These are phyloP conservation scores for Drosophila planitibia DNA, from an alignment of 2,888 invertebrate species.

Conservation along the genomic window DNA sequence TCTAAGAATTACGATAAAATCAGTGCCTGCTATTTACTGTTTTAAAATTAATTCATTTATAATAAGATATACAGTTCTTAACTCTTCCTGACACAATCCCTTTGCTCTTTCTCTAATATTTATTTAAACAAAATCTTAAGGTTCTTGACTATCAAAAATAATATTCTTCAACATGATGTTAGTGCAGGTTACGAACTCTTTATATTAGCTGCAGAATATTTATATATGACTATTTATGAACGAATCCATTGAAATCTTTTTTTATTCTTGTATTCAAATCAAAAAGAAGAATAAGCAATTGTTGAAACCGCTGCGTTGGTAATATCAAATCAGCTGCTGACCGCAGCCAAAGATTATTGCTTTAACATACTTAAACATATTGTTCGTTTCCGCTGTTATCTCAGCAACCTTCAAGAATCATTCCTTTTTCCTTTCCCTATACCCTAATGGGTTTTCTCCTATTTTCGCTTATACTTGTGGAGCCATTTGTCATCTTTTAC, in stretches of 20 bases:
- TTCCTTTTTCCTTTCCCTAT: background rate
- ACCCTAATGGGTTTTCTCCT: background rate
- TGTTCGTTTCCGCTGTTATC: background rate
- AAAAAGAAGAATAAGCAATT: background rate
- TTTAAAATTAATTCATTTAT: background rate
- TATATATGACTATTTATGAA: background rate
- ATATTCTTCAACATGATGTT: background rate
- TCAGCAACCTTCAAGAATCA: background rate
- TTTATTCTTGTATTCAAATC: background rate
- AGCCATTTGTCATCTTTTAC: constrained; percentile 40
- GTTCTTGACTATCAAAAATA: background rate
- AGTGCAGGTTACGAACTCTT: background rate
- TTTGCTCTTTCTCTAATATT: background rate
- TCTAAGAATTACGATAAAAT: background rate
- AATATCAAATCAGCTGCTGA: background rate
- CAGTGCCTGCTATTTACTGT: background rate
- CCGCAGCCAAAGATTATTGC: constrained; percentile 3
- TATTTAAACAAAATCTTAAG: background rate
- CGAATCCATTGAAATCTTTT: background rate
- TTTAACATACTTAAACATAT: background rate
- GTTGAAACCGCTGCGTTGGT: background rate
- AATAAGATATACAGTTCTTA: background rate
- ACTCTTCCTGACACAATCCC: background rate
- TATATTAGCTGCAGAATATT: background rate
- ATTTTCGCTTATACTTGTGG: constrained; percentile 6